Evolutionary conservation across 2,888 invertebrate genomes (phyloP), one percentile per base, ranked within the genome.

Genomic region (Selenia dentaria): DNA sequence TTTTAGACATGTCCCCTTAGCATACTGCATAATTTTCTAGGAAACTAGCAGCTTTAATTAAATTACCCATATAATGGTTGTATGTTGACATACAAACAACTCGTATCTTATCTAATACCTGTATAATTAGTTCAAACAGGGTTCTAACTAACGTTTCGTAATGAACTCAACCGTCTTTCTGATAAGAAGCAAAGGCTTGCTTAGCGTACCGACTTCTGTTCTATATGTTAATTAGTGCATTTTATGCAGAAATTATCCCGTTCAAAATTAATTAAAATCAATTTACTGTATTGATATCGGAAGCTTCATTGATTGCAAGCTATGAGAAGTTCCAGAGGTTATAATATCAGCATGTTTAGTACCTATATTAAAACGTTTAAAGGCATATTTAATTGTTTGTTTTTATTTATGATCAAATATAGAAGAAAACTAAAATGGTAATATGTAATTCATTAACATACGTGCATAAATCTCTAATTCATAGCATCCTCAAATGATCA

Each of bases 121-220:
- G 42, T 34, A 34, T 36, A 39, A 36, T 52, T 48, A 47, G 44
- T 41, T 34, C 24, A 28, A 43, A 35, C 40, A 47, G 10, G 39
- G 42, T 39, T 38, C 42, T 33, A 28, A 27, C 34, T 34, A 36
- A 25, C 39, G 35, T 51, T 54, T 32, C 45, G 37, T 56, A 56
- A 59, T 56, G 56, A 54, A 48, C 45, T 28, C 45, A 29, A 36
- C 47, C 43, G 41, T 41, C 33, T 12, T 40, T 46, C 58, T 45
- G 56, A 59, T 59, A 56, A 59, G 47, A 46, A 42, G 36, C 42
- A 25, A 46, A 29, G 42, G 41, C 48, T 47, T 50, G 54, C 50
- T 52, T 45, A 47, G 35, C 37, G 28, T 48, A 8, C 22, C 22
- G 22, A 8, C 22, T 22, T 31, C 38, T 38, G 42, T 38, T 54